Evolutionary conservation across 2,113 vertebrate genomes (phyloP), one percentile per base, ranked within the genome.

Genomic region (Epinephelus cyanopodus): DNA sequence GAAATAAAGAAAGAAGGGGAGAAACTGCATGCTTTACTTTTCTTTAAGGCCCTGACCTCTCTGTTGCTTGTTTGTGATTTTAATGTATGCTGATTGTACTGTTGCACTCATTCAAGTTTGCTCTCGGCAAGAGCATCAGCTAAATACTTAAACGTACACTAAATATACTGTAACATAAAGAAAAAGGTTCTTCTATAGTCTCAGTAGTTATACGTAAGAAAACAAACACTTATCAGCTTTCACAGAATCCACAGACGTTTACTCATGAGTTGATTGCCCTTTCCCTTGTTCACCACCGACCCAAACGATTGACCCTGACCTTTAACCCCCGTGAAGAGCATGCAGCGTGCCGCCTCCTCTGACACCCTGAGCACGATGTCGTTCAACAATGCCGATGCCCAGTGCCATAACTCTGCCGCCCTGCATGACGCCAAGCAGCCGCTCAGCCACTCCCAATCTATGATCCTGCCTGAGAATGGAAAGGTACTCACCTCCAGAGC

Each of bases 401-500:
- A 76, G 65, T 63, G 15, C 61, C 54, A 50, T 19, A 81, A 65
- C 68, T 88, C 69, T 48, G 78, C 60, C 15, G 47, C 84, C 14
- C 33, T 48, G 76, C 85, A 74, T 62, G 87, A 85, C 17, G 57
- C 4, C 62, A 70, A 81, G 71, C 84, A 89, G 63, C 82, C 87
- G 48, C 92, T 96, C 64, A 77, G 61, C 84, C 93, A 95, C 74
- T 95, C 94, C 56, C 94, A 92, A 25, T 95, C 95, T 65, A 93
- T 96, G 94, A 88, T 94, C 54, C 90, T 96, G 67, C 91, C 94
- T 17, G 87, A 93, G 42, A 93, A 91, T 2, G 85, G 92, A 79
- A 94, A 94, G 95, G 96, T 96, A 94, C 0, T 54, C 1, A 11
- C 74, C 23, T 57, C 1, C 81, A 45, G 11, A 61, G 67, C 77